Conservation (phyloP, 2,113 vertebrate genomes). For the Alethe castanea region DNA sequence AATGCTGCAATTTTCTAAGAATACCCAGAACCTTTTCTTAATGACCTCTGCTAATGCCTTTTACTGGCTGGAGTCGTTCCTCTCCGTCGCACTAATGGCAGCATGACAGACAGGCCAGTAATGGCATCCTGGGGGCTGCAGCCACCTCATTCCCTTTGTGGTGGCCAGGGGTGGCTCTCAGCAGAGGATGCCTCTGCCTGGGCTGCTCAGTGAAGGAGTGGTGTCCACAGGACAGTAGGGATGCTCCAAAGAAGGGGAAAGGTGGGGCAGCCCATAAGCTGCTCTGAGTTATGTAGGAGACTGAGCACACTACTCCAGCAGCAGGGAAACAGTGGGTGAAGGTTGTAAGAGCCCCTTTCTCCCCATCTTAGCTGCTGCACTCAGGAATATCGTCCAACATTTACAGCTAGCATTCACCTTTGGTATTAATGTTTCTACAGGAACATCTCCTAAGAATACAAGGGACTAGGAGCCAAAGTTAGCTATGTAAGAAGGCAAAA, state of each 20-base stretch:
- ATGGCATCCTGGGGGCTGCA: neutral
- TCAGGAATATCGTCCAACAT: neutral
- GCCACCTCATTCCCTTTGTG: accelerated
- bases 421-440: neutral
- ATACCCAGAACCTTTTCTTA: conserved; percentile 41
- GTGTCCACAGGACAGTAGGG: accelerated
- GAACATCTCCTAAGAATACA: neutral
- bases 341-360: neutral
- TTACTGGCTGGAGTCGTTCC: neutral
- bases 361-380: neutral
- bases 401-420: neutral
- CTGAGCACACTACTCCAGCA: neutral
- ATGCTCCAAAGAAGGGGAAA: neutral
- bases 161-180: neutral
- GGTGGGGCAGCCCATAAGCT: neutral
- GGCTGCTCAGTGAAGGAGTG: accelerated
- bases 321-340: neutral
- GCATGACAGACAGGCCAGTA: neutral
- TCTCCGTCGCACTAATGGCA: neutral
- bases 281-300: neutral
- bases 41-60: conserved; percentile 52
- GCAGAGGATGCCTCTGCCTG: neutral
- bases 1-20: conserved; percentile 59
- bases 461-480: neutral
- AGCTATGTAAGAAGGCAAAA: neutral